These are phyloP conservation scores for Hestina assimilis DNA, from an alignment of 1,140 invertebrate genomes.

Conservation along the genomic window DNA sequence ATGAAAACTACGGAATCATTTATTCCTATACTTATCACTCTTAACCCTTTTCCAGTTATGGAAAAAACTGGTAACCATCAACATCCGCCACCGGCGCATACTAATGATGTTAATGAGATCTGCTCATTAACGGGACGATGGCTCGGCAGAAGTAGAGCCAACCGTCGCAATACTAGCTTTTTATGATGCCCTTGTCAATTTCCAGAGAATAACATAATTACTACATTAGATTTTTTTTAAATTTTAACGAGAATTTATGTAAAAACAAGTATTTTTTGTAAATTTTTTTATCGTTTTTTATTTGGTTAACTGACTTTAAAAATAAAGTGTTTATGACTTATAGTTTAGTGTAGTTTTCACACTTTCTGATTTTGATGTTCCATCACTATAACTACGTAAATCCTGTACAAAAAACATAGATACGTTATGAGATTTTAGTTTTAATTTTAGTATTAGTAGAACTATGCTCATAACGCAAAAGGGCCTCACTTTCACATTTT, in stretches of 20 bases:
- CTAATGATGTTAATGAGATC: slow-evolving; percentile 31
- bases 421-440: too few relatives aligned
- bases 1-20: slow-evolving; percentile 4
- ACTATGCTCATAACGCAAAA: too few relatives aligned
- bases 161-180: slow-evolving; percentile 12
- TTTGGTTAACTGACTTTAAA: too few relatives aligned
- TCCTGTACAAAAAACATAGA: too few relatives aligned
- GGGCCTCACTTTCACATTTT: too few relatives aligned
- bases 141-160: slow-evolving; percentile 4
- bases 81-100: slow-evolving; percentile 21
- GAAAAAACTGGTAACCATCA: slow-evolving; percentile 27
- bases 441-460: too few relatives aligned
- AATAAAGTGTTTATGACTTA: too few relatives aligned
- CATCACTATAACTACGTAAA: too few relatives aligned
- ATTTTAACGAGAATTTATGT: too few relatives aligned
- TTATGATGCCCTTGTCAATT: slow-evolving; percentile 17
- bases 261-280: not conserved
- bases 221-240: not conserved
- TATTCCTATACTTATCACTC: not conserved
- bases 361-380: too few relatives aligned
- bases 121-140: slow-evolving; percentile 24
- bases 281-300: not conserved
- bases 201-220: slow-evolving; percentile 5
- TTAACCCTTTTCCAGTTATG: slow-evolving; percentile 11
- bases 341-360: too few relatives aligned